Evolutionary conservation across 2,113 vertebrate genomes (phyloP).

Genomic region (Elaphurus davidianus): DNA sequence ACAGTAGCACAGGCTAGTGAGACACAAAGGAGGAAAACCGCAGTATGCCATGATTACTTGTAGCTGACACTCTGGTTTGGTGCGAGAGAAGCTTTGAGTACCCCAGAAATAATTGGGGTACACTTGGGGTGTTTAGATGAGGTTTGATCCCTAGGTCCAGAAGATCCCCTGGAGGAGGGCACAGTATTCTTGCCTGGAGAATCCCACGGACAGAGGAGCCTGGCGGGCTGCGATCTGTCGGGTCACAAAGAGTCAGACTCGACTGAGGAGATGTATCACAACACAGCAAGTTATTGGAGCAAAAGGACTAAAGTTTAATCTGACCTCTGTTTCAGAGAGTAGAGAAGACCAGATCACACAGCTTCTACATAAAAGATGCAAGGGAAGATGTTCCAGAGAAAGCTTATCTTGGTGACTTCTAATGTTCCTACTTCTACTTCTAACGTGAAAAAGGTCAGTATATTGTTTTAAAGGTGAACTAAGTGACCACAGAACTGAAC

Average conservation of each 20-base stretch:
- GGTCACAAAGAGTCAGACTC: not conserved
- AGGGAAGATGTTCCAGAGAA: not conserved
- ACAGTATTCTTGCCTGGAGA: not conserved
- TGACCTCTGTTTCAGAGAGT: not conserved
- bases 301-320: not conserved
- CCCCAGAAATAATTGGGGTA: not conserved
- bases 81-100: not conserved
- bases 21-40: not conserved
- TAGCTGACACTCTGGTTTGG: not conserved
- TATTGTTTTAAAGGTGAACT: no score
- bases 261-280: not conserved
- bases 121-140: not conserved
- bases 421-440: no score
- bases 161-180: not conserved
- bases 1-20: not conserved
- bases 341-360: not conserved
- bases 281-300: not conserved
- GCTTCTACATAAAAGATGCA: not conserved
- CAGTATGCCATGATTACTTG: not conserved
- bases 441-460: no score
- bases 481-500: no score
- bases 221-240: accelerated
- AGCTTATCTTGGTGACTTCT: not conserved
- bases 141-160: not conserved
- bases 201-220: not conserved